These are phyloP conservation scores for Brachystomella parvula DNA, from an alignment of 1,140 invertebrate genomes.

Conservation along the genomic window DNA sequence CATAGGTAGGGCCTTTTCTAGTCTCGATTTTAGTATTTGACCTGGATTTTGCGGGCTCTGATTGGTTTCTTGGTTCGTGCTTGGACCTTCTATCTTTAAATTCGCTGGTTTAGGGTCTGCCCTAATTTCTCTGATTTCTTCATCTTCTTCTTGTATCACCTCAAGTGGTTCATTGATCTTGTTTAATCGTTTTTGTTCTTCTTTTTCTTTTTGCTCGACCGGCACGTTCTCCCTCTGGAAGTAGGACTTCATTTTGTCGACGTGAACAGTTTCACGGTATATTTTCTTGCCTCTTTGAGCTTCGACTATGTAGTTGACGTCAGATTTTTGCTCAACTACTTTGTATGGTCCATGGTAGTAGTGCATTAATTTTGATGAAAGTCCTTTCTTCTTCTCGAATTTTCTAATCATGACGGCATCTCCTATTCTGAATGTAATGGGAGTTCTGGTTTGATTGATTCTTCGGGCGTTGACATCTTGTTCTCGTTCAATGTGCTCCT, in stretches of 20 bases:
- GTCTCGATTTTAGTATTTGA: not conserved
- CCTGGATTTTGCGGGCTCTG: not conserved
- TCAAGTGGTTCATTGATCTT: not conserved
- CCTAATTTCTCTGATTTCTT: not conserved
- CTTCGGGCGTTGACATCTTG: too few relatives aligned
- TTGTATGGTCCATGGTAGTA: not conserved
- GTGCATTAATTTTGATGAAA: not conserved
- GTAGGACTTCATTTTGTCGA: too few relatives aligned
- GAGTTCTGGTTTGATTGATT: not conserved
- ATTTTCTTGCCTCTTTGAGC: not conserved
- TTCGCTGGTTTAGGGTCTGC: not conserved
- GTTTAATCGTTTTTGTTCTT: not conserved
- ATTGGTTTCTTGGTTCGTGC: not conserved
- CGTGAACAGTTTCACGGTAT: too few relatives aligned
- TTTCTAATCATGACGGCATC: not conserved
- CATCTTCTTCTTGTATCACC: not conserved
- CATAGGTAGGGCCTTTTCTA: not conserved
- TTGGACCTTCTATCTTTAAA: not conserved
- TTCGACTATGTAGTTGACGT: not conserved
- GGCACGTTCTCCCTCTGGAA: too few relatives aligned
- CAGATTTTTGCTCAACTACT: not conserved
- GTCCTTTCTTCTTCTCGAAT: not conserved
- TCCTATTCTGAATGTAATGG: not conserved
- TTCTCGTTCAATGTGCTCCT: too few relatives aligned
- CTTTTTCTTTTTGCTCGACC: not conserved